These are phyloP conservation scores for Leptinotarsa tumamoca DNA, from an alignment of 2,888 invertebrate species.

Conservation along the genomic window DNA sequence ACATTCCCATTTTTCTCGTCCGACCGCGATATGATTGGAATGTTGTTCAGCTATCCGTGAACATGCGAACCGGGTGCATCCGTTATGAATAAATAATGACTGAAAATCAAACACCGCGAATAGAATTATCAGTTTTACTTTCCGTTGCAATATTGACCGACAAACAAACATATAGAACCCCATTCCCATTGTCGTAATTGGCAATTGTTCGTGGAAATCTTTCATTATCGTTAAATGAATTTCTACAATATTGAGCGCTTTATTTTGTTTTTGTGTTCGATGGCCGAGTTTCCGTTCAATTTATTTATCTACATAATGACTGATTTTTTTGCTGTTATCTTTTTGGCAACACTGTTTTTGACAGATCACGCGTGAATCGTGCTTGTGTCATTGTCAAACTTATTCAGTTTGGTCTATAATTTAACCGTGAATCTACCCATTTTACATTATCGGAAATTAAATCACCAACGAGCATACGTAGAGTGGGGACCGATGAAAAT, in stretches of 20 bases:
- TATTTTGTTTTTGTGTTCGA: not conserved
- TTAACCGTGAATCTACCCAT: no score
- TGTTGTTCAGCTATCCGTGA: constrained; percentile 1
- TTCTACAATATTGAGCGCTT: not conserved
- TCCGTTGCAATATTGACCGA: constrained; percentile 11
- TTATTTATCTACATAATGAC: not conserved
- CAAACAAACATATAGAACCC: constrained; percentile 18
- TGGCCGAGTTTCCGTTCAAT: not conserved
- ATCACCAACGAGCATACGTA: no score
- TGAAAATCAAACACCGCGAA: constrained; percentile 11
- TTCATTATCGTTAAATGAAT: constrained; percentile 3
- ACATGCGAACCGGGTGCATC: constrained; percentile 4
- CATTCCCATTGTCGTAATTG: constrained; percentile 4
- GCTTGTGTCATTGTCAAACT: no score
- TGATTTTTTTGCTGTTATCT: no score
- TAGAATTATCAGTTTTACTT: constrained; percentile 17
- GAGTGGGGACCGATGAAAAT: no score
- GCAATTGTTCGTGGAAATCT: not conserved
- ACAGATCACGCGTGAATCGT: no score
- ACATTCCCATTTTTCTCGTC: not conserved
- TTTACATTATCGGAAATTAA: no score
- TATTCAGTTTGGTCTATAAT: no score
- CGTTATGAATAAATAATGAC: constrained; percentile 3
- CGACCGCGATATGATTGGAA: constrained; percentile 1
- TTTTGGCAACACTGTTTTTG: no score